Conservation (phyloP, 2,113 vertebrate species). For the Meriones unguiculatus region DNA sequence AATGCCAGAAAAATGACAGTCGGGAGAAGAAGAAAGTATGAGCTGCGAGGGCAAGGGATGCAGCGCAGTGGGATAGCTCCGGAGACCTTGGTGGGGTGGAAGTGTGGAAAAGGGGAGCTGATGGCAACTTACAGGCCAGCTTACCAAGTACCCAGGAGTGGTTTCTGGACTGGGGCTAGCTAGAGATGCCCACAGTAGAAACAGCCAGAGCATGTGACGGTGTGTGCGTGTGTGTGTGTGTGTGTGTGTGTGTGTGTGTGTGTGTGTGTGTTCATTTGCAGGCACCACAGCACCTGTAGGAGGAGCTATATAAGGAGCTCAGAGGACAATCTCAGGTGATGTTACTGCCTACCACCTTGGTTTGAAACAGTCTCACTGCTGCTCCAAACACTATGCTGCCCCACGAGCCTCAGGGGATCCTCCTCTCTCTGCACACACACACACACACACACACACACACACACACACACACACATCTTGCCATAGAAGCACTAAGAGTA, state of each 20-base stretch:
- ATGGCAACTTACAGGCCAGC: not conserved
- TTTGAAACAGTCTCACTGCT: not conserved
- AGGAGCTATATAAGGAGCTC: not conserved
- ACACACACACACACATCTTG: not conserved
- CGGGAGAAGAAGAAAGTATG: not conserved
- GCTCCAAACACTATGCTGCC: too few relatives aligned
- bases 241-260: not conserved
- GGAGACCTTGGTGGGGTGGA: not conserved
- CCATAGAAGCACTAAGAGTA: not conserved
- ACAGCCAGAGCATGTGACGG: not conserved
- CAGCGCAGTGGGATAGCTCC: not conserved
- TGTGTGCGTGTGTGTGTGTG: not conserved
- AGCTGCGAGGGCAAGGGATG: not conserved
- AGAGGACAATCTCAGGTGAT: not conserved
- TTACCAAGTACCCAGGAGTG: rapidly evolving
- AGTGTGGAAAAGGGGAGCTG: not conserved
- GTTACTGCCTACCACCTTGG: not conserved
- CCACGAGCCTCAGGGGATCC: not conserved
- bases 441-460: not conserved
- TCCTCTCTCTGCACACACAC: not conserved
- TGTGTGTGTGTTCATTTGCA: not conserved
- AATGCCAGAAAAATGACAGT: not conserved
- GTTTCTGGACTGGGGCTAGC: rapidly evolving
- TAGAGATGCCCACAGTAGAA: not conserved
- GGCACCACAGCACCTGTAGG: not conserved